A percentile compares a stretch with the other conserved stretches of the same genome.
Evolutionary conservation across 2,888 invertebrate species (phyloP).

Genomic region (Amphimallon solstitiale): DNA sequence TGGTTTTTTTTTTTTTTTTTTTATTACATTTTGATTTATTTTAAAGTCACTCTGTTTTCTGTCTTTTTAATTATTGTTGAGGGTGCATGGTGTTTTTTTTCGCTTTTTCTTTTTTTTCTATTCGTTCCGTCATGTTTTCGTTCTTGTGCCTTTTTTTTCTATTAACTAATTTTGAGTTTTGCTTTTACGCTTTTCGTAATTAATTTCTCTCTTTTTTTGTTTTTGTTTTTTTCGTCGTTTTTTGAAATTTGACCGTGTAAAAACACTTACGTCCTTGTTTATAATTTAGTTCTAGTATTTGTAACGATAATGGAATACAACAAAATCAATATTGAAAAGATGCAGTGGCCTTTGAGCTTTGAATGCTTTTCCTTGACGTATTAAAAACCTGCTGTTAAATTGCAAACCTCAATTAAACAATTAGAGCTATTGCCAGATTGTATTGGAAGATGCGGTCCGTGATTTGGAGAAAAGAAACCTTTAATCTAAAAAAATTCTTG

Average conservation of each 20-base stretch:
- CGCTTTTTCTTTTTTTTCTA: slow-evolving; percentile 19
- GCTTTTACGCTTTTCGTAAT: slow-evolving; percentile 5
- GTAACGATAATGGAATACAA: too few relatives aligned
- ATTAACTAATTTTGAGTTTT: neutral
- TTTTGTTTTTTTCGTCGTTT: slow-evolving; percentile 1
- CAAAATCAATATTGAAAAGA: too few relatives aligned
- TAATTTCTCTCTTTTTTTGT: neutral
- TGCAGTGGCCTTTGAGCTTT: too few relatives aligned
- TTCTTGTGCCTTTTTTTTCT: slow-evolving; percentile 35
- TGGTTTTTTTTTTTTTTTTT: slow-evolving; percentile 50
- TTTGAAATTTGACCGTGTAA: neutral
- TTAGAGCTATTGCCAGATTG: too few relatives aligned
- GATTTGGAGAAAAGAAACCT: too few relatives aligned
- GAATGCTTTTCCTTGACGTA: too few relatives aligned
- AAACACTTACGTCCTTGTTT: neutral
- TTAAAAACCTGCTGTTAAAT: too few relatives aligned
- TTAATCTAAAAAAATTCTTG: too few relatives aligned
- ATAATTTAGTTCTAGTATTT: neutral
- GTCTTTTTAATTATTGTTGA: slow-evolving; percentile 7
- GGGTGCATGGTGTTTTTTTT: slow-evolving; percentile 33
- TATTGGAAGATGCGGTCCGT: too few relatives aligned
- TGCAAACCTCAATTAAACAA: too few relatives aligned
- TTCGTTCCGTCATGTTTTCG: slow-evolving; percentile 16
- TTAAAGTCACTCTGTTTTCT: neutral
- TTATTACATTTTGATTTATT: slow-evolving; percentile 21